Conservation (phyloP, 2,113 vertebrate genomes). For the Astur gentilis region DNA sequence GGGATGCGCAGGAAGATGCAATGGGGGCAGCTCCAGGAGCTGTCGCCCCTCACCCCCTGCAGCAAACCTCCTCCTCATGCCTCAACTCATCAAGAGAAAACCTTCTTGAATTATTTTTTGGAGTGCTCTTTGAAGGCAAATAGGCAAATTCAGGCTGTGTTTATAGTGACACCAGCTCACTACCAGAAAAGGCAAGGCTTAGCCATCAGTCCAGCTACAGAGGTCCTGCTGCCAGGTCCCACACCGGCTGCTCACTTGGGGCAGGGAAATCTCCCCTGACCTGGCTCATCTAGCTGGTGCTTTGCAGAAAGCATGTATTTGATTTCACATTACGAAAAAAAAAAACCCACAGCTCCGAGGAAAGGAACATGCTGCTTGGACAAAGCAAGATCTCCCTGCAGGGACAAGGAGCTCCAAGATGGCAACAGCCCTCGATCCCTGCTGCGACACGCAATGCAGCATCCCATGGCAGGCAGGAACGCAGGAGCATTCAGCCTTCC, state of each 20-base stretch:
- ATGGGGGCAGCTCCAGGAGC: background rate
- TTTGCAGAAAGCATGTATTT: background rate
- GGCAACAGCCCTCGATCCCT: background rate
- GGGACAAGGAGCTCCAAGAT: background rate
- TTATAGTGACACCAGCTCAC: background rate
- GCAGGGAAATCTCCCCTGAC: background rate
- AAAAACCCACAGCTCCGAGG: background rate
- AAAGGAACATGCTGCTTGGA: background rate
- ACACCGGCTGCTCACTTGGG: background rate
- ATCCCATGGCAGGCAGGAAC: rapidly evolving
- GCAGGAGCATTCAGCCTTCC: background rate
- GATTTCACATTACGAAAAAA: background rate
- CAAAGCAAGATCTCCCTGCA: background rate
- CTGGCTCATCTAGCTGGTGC: background rate
- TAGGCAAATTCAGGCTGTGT: background rate
- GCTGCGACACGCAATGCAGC: background rate
- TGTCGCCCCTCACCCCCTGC: rapidly evolving
- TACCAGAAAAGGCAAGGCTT: background rate
- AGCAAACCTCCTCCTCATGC: background rate
- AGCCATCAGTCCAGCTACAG: background rate
- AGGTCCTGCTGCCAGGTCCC: background rate
- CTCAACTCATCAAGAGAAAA: background rate
- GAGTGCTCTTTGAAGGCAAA: background rate
- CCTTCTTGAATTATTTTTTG: background rate
- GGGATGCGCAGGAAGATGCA: background rate